Conservation (phyloP, 1,140 invertebrate genomes). For the Leptoteleia sp. region DNA sequence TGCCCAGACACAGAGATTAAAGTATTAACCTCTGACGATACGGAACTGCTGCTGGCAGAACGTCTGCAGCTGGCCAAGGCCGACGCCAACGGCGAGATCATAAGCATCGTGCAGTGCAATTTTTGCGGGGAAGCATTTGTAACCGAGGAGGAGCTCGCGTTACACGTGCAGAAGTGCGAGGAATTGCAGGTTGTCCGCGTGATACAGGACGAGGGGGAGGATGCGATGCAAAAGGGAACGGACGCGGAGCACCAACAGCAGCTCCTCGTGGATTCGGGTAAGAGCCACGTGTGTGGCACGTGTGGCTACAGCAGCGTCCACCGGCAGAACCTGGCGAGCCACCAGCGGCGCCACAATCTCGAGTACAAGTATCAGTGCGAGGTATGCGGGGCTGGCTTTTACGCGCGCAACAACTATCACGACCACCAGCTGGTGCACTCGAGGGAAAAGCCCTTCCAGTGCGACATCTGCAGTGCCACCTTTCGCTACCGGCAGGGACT, state of each 20-base stretch:
- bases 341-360: slow-evolving; percentile 75
- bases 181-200: slow-evolving; percentile 20
- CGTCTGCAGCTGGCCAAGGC: slow-evolving; percentile 52
- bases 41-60: slow-evolving; percentile 68
- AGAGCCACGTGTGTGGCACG: slow-evolving; percentile 71
- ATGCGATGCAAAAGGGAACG: not conserved
- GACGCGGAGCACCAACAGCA: slow-evolving; percentile 63
- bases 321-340: slow-evolving; percentile 72
- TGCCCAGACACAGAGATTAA: slow-evolving; percentile 65
- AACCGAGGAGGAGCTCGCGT: slow-evolving; percentile 74
- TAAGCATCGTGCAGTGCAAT: slow-evolving; percentile 69
- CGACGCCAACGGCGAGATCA: slow-evolving; percentile 56
- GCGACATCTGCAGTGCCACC: slow-evolving; percentile 79
- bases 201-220: slow-evolving; percentile 13
- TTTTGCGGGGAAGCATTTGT: slow-evolving; percentile 78
- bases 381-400: slow-evolving; percentile 83
- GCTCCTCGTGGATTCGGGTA: slow-evolving; percentile 67
- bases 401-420: slow-evolving; percentile 73
- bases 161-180: slow-evolving; percentile 57
- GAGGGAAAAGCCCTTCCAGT: slow-evolving; percentile 77
- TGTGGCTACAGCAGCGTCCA: slow-evolving; percentile 74
- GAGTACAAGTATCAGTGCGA: slow-evolving; percentile 84
- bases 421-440: slow-evolving; percentile 76
- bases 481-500: slow-evolving; percentile 81
- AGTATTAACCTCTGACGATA: slow-evolving; percentile 68